Base-by-base conservation (phyloP, 2,888 invertebrate genomes). In the Erebia ligea region DNA sequence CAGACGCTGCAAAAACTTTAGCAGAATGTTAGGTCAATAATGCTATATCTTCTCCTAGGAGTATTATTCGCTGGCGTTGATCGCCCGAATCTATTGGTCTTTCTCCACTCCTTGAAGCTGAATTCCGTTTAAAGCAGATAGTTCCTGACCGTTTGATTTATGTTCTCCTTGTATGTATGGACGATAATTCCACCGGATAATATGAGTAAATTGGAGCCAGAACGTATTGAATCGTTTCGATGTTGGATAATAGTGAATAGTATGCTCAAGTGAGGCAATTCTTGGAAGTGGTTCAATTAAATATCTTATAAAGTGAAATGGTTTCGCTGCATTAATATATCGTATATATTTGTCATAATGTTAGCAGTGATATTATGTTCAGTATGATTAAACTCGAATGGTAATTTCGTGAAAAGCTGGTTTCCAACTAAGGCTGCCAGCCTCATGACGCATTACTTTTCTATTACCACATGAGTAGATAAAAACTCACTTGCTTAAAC, bases 41-140 rank as follows among this genome's bases (percentile, higher is more conserved):
- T 9, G 2, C 15, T 17, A 17, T 40, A 17, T 40, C 59, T 5
- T 45, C 62, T 62, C 62, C 4, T 48, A 48, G 13, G 5, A 15
- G 19, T 48, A 15, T 21, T 1, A 19, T 21, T 62, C 21, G 3
- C 17, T 17, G 42, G 11, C 11, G 1, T 80, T 81, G 81, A 78
- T 74, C 81, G 79, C 84, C 86, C 86, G 86, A 87, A 87, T 87
- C 84, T 87, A 86, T 88, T 86, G 84, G 84, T 83, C 80, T 83
- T 81, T 84, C 84, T 67, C 65, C 68, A 59, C 62, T 70, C 67
- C 57, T 66, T 71, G 54, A 48, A 57, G 58, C 61, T 63, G 62
- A 73, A 73, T 70, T 73, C 67, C 67, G 52, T 68, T 73, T 73
- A 66, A 71, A 63, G 52, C 71, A 66, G 68, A 73, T 68, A 67